Evolutionary conservation across 2,888 invertebrate species (phyloP).

Genomic region (Drosophila mettleri): DNA sequence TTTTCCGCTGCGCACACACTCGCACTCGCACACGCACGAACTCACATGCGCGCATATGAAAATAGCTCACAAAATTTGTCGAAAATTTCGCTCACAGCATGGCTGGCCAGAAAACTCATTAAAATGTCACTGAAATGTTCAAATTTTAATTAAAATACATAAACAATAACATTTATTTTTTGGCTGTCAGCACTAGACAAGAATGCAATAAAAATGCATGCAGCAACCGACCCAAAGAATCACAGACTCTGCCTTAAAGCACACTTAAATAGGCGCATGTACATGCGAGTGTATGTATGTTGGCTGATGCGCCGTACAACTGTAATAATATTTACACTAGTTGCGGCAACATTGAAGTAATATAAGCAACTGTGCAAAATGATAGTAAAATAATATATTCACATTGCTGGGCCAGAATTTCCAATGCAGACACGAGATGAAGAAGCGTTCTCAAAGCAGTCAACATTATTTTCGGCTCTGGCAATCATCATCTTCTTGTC

Average conservation of each 20-base stretch:
- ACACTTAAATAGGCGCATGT: constrained; percentile 11
- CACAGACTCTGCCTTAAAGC: constrained; percentile 33
- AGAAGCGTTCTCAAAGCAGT: constrained; percentile 10
- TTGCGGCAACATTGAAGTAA: constrained; percentile 68
- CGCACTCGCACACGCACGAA: constrained; percentile 16
- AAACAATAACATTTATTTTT: constrained; percentile 68
- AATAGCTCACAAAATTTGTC: constrained; percentile 50
- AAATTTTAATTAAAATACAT: constrained; percentile 80
- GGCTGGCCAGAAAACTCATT: constrained; percentile 64
- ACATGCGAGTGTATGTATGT: constrained; percentile 33
- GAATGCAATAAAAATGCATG: constrained; percentile 48
- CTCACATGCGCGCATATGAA: constrained; percentile 34
- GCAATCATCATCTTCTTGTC: constrained; percentile 34
- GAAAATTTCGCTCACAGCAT: constrained; percentile 34
- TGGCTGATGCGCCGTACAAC: constrained; percentile 39
- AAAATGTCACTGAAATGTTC: constrained; percentile 76
- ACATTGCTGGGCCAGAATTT: constrained; percentile 51
- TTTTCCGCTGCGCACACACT: constrained; percentile 44
- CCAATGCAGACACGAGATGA: neutral
- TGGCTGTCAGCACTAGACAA: constrained; percentile 52
- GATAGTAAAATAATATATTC: constrained; percentile 58
- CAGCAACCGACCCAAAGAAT: constrained; percentile 7
- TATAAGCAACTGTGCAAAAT: constrained; percentile 69
- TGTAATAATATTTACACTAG: constrained; percentile 69
- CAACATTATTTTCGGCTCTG: constrained; percentile 7